phyloP scores from a whole-genome alignment of 2,888 invertebrate species.

The Ophion ventricosus region DNA sequence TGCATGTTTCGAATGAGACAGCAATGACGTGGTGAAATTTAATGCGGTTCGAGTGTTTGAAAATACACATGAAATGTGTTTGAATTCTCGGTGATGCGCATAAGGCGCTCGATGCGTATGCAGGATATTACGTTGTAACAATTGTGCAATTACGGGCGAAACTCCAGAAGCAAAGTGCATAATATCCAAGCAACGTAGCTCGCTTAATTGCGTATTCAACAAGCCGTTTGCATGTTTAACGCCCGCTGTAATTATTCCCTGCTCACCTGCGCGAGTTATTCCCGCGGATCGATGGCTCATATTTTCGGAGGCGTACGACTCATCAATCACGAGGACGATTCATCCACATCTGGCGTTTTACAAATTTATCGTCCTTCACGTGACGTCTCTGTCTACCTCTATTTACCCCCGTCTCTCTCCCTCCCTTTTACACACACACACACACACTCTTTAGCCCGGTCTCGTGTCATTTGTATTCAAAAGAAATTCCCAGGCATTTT shows the following conservation, averaged over 20 bases:
- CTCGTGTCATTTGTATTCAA: slow-evolving; percentile 20
- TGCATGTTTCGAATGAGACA: too few species aligned
- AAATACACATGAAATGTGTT: too few species aligned
- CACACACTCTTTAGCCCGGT: background rate
- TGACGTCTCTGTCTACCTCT: background rate
- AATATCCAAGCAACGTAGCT: slow-evolving; percentile 34
- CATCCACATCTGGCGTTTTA: slow-evolving; percentile 5
- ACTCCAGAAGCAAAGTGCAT: slow-evolving; percentile 17
- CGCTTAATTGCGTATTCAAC: slow-evolving; percentile 64
- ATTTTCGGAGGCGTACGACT: slow-evolving; percentile 11
- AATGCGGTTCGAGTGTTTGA: too few species aligned
- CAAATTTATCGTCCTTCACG: slow-evolving; percentile 4
- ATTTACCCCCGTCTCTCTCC: background rate
- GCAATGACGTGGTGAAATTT: too few species aligned
- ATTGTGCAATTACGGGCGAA: slow-evolving; percentile 52
- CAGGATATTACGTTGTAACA: slow-evolving; percentile 8
- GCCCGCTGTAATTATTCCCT: slow-evolving; percentile 48
- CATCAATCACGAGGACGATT: slow-evolving; percentile 34
- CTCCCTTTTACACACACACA: too few species aligned
- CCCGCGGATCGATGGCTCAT: slow-evolving; percentile 41
- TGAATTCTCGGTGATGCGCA: too few species aligned
- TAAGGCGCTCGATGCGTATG: background rate
- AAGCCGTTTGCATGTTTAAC: slow-evolving; percentile 63
- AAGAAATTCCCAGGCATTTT: slow-evolving; percentile 20
- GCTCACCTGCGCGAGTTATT: slow-evolving; percentile 41